These are phyloP conservation scores for Halocaridina rubra DNA, from an alignment of 2,888 invertebrate species.

Conservation along the genomic window DNA sequence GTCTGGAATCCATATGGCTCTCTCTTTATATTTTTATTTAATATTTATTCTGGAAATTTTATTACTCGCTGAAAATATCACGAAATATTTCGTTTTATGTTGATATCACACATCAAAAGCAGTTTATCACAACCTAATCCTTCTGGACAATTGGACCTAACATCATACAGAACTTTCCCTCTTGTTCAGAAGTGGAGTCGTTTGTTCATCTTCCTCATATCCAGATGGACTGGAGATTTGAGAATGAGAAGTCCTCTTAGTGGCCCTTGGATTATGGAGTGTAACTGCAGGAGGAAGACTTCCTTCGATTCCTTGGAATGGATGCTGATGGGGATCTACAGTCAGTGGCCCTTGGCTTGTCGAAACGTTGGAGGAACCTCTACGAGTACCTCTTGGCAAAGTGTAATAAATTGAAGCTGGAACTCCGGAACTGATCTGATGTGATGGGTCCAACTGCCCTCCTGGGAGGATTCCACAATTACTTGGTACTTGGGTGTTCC, in stretches of 20 bases:
- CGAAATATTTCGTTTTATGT: no score
- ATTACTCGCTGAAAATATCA: no score
- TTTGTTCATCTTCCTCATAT: neutral
- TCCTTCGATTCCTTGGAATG: neutral
- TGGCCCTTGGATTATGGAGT: neutral
- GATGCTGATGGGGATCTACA: neutral
- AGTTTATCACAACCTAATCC: neutral
- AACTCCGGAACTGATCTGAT: neutral
- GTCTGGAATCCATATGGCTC: no score
- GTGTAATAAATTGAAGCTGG: neutral
- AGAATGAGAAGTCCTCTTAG: neutral
- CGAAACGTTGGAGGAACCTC: no score
- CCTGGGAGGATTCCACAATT: no score
- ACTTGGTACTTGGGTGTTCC: no score
- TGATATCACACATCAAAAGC: neutral
- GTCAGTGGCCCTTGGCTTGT: neutral
- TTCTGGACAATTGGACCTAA: no score
- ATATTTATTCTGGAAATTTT: no score
- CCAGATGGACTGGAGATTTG: neutral
- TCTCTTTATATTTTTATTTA: no score
- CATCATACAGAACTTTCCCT: constrained; percentile 40
- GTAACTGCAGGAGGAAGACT: neutral
- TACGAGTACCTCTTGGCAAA: neutral
- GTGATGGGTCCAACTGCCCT: neutral
- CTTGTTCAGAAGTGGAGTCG: neutral